Evolutionary conservation across 2,113 vertebrate genomes (phyloP).

Genomic region (Mus spicilegus): DNA sequence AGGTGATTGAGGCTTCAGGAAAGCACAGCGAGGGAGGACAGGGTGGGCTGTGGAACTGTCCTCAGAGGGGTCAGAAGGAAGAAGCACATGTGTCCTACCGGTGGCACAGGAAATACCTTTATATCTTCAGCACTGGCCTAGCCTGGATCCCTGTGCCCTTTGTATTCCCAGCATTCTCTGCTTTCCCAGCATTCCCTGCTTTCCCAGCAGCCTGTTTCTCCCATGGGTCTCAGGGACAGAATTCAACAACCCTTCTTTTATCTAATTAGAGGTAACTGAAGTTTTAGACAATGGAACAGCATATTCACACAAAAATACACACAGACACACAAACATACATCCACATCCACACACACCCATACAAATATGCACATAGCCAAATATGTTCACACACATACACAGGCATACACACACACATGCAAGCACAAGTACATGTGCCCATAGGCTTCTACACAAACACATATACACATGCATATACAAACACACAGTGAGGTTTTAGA

Average conservation of each 20-base stretch:
- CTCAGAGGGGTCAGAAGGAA: background rate
- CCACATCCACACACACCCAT: accelerated
- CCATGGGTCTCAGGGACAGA: background rate
- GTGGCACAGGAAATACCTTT: background rate
- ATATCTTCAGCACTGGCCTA: background rate
- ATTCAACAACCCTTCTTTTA: background rate
- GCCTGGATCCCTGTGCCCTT: background rate
- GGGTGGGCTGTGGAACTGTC: background rate
- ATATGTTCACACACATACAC: no score
- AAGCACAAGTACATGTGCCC: background rate
- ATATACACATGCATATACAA: background rate
- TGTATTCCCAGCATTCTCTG: background rate
- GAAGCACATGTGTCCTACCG: background rate
- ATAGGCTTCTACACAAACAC: background rate
- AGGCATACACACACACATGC: background rate
- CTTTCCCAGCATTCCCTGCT: background rate
- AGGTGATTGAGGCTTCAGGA: background rate
- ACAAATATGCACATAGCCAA: background rate
- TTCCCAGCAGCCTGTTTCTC: background rate
- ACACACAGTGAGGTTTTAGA: background rate
- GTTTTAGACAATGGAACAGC: background rate
- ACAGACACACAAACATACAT: background rate
- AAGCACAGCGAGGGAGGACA: background rate
- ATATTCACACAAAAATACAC: background rate
- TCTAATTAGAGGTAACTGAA: background rate